Conservation (phyloP, 2,113 vertebrate species). For the Danio rerio region GRCz12tu NC_133199.1:21615001-21615500, state of each 20-base stretch:
- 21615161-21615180: constrained; percentile 55
- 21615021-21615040: not conserved
- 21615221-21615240: constrained; percentile 17
- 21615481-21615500: constrained; percentile 11
- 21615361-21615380: constrained; percentile 5
- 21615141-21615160: constrained; percentile 55
- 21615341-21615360: constrained; percentile 34
- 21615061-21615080: not conserved
- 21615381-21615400: constrained; percentile 24
- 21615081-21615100: constrained; percentile 1
- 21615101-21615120: constrained; percentile 25
- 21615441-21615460: not conserved
- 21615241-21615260: constrained; percentile 19
- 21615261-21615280: constrained; percentile 3
- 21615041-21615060: constrained; percentile 17
- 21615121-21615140: not conserved
- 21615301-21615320: constrained; percentile 1
- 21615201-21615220: constrained; percentile 45
- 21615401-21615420: constrained; percentile 23
- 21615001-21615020: not conserved
- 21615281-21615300: not conserved
- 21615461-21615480: not conserved
- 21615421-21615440: constrained; percentile 29
- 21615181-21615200: constrained; percentile 37
- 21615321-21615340: constrained; percentile 17